Conservation (phyloP, 2,888 invertebrate genomes). For the Epinotia nisella region DNA sequence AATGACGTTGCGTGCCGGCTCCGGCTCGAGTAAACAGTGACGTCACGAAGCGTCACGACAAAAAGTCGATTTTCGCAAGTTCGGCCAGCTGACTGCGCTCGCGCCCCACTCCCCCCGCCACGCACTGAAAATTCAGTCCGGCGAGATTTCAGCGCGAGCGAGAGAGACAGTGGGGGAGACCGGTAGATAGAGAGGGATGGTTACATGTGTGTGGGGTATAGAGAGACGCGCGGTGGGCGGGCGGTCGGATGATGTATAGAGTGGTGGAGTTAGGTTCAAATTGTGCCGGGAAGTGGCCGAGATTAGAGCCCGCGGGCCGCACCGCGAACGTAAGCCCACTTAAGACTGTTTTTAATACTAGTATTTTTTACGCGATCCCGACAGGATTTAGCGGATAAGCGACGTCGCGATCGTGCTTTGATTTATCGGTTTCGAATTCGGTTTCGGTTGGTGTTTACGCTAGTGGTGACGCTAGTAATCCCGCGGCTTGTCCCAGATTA, state of each 20-base stretch:
- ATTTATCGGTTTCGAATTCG: constrained; percentile 83
- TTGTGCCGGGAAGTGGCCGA: constrained; percentile 90
- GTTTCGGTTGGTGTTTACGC: constrained; percentile 81
- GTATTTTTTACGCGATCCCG: constrained; percentile 86
- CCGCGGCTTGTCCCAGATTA: constrained; percentile 81
- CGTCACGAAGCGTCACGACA: constrained; percentile 84
- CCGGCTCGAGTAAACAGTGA: constrained; percentile 82
- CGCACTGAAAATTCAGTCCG: constrained; percentile 76
- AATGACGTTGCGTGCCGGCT: constrained; percentile 60
- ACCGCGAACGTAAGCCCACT: constrained; percentile 87
- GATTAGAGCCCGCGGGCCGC: constrained; percentile 89
- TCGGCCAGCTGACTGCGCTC: constrained; percentile 83
- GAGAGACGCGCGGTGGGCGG: constrained; percentile 80
- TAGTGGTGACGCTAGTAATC: constrained; percentile 81
- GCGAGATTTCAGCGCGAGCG: constrained; percentile 75
- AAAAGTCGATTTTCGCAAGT: constrained; percentile 85
- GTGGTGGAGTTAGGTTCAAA: constrained; percentile 90
- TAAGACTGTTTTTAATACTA: constrained; percentile 90
- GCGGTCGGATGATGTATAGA: constrained; percentile 88
- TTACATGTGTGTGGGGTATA: constrained; percentile 58
- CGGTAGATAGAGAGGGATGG: constrained; percentile 66
- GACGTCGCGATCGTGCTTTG: constrained; percentile 83
- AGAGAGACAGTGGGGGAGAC: constrained; percentile 53
- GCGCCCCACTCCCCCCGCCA: constrained; percentile 62
- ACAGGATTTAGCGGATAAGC: constrained; percentile 84